phyloP scores from a whole-genome alignment of 2,888 invertebrate genomes.

The Mayetiola destructor region DNA sequence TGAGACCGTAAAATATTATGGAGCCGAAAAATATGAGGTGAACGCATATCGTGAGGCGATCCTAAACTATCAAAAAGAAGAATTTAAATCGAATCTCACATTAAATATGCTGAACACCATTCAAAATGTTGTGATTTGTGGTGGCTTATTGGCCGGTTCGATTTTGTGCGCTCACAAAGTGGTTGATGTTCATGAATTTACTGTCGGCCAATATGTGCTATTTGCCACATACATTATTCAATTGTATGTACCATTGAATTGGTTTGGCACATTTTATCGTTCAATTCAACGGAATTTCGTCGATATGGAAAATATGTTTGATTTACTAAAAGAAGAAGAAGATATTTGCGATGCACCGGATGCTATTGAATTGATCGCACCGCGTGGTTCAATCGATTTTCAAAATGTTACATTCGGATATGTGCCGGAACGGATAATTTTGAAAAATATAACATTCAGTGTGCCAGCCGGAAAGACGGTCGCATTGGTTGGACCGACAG shows the following conservation, averaged over 20 bases:
- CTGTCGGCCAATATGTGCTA: conserved; percentile 90
- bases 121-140: conserved; percentile 81
- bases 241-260: conserved; percentile 89
- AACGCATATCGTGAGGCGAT: conserved; percentile 73
- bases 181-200: conserved; percentile 49
- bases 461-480: conserved; percentile 75
- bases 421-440: conserved; percentile 56
- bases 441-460: conserved; percentile 62
- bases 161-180: conserved; percentile 81
- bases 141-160: conserved; percentile 73
- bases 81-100: conserved; percentile 75
- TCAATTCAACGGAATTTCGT: conserved; percentile 93
- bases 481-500: conserved; percentile 76
- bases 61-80: conserved; percentile 71
- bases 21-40: conserved; percentile 85
- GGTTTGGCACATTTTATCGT: conserved; percentile 97
- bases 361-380: conserved; percentile 53
- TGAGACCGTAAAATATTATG: conserved; percentile 97
- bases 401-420: conserved; percentile 83
- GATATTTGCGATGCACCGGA: conserved; percentile 76
- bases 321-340: conserved; percentile 70
- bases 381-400: conserved; percentile 70
- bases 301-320: conserved; percentile 99
- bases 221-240: conserved; percentile 91
- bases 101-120: conserved; percentile 79